Conservation (phyloP, 2,888 invertebrate species). For the Acholoe squamosa region DNA sequence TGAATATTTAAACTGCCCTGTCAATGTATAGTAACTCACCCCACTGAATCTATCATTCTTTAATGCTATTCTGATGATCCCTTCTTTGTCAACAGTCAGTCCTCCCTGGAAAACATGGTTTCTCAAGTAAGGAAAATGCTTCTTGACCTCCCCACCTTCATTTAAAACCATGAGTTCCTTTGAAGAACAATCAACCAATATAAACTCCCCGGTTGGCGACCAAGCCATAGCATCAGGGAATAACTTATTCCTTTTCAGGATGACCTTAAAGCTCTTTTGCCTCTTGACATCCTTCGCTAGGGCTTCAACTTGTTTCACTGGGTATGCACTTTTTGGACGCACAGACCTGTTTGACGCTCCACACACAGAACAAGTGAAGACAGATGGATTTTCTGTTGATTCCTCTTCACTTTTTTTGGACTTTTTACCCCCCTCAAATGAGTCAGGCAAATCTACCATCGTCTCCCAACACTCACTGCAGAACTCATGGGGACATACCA, state of each 20-base stretch:
- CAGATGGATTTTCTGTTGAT: background rate
- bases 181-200: background rate
- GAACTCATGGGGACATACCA: slow-evolving; percentile 25
- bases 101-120: slow-evolving; percentile 49
- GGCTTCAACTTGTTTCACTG: background rate
- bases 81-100: slow-evolving; percentile 10
- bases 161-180: background rate
- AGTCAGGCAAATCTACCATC: background rate
- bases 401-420: background rate
- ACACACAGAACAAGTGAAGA: slow-evolving; percentile 17
- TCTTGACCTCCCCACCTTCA: background rate
- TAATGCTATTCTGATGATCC: slow-evolving; percentile 39
- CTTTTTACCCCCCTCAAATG: background rate
- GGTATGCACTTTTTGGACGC: slow-evolving; percentile 47
- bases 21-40: slow-evolving; percentile 8
- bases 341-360: slow-evolving; percentile 15
- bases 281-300: slow-evolving; percentile 28
- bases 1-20: slow-evolving; percentile 32
- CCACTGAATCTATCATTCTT: slow-evolving; percentile 53
- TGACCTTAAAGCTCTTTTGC: background rate
- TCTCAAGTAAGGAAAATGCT: slow-evolving; percentile 24
- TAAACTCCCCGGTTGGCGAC: background rate
- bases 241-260: background rate
- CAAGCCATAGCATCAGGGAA: slow-evolving; percentile 5
- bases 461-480: slow-evolving; percentile 42